phyloP scores from a whole-genome alignment of 2,888 invertebrate genomes.

The Heteropelma amictum region DNA sequence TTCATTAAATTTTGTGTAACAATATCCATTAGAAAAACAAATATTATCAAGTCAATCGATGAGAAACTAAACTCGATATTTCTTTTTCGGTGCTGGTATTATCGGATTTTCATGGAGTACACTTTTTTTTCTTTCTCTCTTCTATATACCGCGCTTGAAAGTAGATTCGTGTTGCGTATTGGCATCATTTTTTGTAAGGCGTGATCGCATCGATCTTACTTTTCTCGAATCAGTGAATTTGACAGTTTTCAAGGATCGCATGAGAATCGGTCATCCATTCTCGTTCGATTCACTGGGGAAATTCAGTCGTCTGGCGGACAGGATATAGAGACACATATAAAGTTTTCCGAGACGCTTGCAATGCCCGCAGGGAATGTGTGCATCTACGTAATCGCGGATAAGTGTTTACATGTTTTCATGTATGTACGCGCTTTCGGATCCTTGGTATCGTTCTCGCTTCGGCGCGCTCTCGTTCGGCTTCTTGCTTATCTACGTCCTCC shows the following conservation, averaged over 20 bases:
- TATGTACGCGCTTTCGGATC: background rate
- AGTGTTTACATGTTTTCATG: background rate
- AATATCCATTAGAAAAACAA: no score
- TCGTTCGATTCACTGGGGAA: conserved; percentile 67
- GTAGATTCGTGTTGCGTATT: background rate
- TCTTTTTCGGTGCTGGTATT: no score
- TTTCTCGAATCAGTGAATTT: conserved; percentile 51
- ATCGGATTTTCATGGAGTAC: background rate
- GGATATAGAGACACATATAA: conserved; percentile 62
- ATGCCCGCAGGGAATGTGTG: conserved; percentile 41
- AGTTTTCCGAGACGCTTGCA: conserved; percentile 63
- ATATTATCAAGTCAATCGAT: no score
- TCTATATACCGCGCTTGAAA: background rate
- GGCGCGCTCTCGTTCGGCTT: conserved; percentile 24
- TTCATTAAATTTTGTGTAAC: no score
- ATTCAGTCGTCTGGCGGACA: conserved; percentile 65
- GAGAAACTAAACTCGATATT: no score
- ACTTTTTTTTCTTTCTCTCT: background rate
- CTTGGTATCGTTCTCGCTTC: conserved; percentile 25
- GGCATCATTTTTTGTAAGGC: background rate
- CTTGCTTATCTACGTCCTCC: conserved; percentile 37
- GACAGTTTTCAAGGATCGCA: conserved; percentile 44
- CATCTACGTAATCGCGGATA: conserved; percentile 14
- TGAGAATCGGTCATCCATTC: conserved; percentile 51
- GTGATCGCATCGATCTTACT: conserved; percentile 32